Conservation (phyloP, 1,140 invertebrate species). For the Cherax quadricarinatus region DNA sequence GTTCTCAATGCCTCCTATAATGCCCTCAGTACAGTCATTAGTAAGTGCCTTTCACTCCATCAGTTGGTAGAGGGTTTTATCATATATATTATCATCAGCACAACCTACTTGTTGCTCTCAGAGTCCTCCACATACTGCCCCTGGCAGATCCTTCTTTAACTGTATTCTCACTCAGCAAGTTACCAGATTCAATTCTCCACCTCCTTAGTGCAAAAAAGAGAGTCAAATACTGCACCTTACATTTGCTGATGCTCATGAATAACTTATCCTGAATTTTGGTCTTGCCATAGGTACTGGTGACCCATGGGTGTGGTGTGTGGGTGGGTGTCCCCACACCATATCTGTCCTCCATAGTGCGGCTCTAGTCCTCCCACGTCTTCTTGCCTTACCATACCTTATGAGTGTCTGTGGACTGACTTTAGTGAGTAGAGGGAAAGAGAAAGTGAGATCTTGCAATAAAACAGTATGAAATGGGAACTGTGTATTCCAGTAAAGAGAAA, state of each 20-base stretch:
- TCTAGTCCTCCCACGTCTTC: constrained; percentile 6
- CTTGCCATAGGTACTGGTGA: not conserved
- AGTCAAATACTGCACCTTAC: no score
- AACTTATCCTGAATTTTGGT: not conserved
- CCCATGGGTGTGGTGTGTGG: constrained; percentile 9
- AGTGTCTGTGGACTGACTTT: not conserved
- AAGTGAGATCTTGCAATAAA: not conserved
- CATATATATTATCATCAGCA: no score
- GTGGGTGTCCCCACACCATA: not conserved
- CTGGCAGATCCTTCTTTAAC: no score
- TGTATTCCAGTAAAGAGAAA: no score
- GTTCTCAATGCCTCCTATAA: constrained; percentile 16
- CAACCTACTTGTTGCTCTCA: no score
- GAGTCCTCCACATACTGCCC: no score
- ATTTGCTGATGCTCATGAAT: no score
- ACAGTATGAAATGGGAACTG: no score
- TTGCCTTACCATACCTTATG: constrained; percentile 39
- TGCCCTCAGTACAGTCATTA: not conserved
- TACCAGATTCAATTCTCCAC: no score
- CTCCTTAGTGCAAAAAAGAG: no score
- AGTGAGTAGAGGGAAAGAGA: not conserved
- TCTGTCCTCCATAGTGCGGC: not conserved
- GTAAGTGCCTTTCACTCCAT: not conserved
- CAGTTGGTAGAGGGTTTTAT: no score
- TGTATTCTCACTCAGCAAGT: no score